phyloP scores from a whole-genome alignment of 2,797 vertebrate genomes.

The Rachycentron canadum region DNA sequence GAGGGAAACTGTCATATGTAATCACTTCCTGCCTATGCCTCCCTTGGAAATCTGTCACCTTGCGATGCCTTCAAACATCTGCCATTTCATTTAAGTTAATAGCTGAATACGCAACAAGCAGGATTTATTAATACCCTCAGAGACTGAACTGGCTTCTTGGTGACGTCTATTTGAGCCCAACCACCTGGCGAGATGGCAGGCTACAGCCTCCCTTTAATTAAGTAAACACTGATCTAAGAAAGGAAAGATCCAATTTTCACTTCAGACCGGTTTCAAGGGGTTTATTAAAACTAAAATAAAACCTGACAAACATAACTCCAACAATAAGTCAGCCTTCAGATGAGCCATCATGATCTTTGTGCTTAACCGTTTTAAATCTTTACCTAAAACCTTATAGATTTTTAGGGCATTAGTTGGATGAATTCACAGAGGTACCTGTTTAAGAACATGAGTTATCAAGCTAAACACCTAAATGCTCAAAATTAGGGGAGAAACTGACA shows the following conservation, averaged over 20 bases:
- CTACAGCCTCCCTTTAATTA: slow-evolving; percentile 35
- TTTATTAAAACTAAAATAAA: slow-evolving; percentile 39
- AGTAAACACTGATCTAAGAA: slow-evolving; percentile 49
- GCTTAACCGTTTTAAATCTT: background rate
- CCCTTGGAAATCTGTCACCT: slow-evolving; percentile 76
- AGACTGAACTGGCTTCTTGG: slow-evolving; percentile 46
- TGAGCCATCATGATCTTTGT: background rate
- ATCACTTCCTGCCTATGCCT: slow-evolving; percentile 70
- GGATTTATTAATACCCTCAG: slow-evolving; percentile 55
- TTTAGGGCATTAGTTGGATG: background rate
- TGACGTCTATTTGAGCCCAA: slow-evolving; percentile 61
- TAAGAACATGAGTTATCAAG: background rate
- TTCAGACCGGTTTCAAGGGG: slow-evolving; percentile 31
- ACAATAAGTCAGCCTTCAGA: background rate
- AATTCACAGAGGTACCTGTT: background rate
- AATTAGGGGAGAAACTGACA: background rate
- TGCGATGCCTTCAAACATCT: slow-evolving; percentile 64
- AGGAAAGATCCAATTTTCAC: slow-evolving; percentile 70
- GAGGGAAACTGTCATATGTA: slow-evolving; percentile 57
- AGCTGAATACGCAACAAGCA: slow-evolving; percentile 25
- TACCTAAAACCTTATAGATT: background rate
- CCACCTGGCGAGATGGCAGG: slow-evolving; percentile 59
- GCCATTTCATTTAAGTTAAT: slow-evolving; percentile 63
- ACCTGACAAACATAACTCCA: background rate
- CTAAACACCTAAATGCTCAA: background rate